Evolutionary conservation across 1,140 invertebrate genomes (phyloP).

Genomic region (Laodelphax striatellus): DNA sequence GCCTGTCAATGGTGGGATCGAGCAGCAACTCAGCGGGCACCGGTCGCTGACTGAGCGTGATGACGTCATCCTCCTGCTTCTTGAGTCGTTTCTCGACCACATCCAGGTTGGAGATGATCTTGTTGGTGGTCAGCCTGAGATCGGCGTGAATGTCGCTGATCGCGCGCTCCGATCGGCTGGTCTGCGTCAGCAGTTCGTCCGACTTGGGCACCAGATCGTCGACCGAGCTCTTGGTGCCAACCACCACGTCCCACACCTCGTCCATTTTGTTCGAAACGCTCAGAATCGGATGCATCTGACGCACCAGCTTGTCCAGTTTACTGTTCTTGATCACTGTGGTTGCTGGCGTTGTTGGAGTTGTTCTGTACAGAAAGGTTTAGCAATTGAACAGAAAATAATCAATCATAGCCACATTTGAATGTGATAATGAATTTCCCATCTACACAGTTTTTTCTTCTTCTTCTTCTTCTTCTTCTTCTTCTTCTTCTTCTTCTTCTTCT

Average conservation of each 20-base stretch:
- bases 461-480: no score
- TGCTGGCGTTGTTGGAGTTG: conserved; percentile 22
- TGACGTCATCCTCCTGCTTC: conserved; percentile 68
- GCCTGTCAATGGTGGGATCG: conserved; percentile 61
- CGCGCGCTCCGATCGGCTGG: conserved; percentile 71
- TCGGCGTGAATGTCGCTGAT: conserved; percentile 80
- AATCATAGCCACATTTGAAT: no score
- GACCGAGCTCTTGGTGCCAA: conserved; percentile 73
- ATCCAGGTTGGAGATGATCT: conserved; percentile 77
- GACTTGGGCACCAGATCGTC: conserved; percentile 75
- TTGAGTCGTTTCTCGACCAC: conserved; percentile 71
- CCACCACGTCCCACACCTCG: conserved; percentile 77
- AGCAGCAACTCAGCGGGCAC: conserved; percentile 52
- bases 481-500: no score
- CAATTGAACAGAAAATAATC: no score
- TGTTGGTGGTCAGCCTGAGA: conserved; percentile 64
- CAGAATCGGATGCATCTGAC: conserved; percentile 68
- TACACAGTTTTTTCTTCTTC: no score
- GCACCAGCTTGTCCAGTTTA: conserved; percentile 63
- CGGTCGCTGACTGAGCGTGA: conserved; percentile 53
- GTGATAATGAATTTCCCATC: no score
- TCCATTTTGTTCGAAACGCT: conserved; percentile 76
- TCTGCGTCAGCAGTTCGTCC: conserved; percentile 70
- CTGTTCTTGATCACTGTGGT: conserved; percentile 43
- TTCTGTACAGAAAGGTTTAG: conserved; percentile 18